These are phyloP conservation scores for Lycorma delicatula DNA, from an alignment of 1,140 invertebrate genomes.

Conservation along the genomic window DNA sequence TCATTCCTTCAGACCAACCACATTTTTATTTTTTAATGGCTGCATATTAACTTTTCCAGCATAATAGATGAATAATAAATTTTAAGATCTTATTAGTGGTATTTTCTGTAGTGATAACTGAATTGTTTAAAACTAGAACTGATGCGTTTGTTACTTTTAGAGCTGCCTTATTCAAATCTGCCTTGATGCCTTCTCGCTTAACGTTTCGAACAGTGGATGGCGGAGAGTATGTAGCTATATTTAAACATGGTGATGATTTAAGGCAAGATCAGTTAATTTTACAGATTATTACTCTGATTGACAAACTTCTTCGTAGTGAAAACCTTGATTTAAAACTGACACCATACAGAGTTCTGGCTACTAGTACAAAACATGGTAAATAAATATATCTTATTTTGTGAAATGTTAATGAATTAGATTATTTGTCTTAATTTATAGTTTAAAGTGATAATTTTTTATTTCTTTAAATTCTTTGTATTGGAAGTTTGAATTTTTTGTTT, in stretches of 20 bases:
- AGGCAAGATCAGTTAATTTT: constrained; percentile 96
- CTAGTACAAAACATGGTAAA: constrained; percentile 82
- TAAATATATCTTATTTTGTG: constrained; percentile 36
- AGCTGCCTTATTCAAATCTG: constrained; percentile 92
- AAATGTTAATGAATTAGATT: no score
- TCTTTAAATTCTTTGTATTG: no score
- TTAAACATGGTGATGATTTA: constrained; percentile 98
- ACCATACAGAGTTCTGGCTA: constrained; percentile 88
- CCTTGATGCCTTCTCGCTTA: constrained; percentile 93
- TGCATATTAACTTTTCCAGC: no score
- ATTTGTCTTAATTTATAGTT: no score
- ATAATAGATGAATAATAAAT: no score
- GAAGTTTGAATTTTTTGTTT: no score
- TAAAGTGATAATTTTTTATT: no score
- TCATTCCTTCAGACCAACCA: no score
- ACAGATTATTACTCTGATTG: constrained; percentile 97
- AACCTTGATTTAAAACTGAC: constrained; percentile 94
- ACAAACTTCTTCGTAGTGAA: constrained; percentile 84
- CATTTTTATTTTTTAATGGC: no score
- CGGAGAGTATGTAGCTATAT: constrained; percentile 91
- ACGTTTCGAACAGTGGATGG: constrained; percentile 78
- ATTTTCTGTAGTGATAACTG: no score
- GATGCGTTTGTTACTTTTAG: constrained; percentile 32
- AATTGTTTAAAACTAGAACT: no score
- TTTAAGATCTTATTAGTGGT: no score